Evolutionary conservation across 2,888 invertebrate species (phyloP).

Genomic region (Rhogogaster chlorosoma): DNA sequence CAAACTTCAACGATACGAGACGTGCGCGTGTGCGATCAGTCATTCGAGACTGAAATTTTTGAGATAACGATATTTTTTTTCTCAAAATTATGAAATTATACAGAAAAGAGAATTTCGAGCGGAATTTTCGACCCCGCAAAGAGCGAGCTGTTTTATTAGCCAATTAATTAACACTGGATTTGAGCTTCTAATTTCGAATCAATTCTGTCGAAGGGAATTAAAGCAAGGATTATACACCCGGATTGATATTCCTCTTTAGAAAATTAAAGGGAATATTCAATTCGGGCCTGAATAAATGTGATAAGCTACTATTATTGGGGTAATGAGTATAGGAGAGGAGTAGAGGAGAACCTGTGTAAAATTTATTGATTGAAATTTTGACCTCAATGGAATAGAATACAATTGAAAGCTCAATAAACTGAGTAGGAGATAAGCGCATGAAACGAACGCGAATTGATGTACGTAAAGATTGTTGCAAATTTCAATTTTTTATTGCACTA

Average conservation of each 20-base stretch:
- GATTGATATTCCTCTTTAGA: constrained; percentile 21
- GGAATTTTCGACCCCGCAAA: not conserved
- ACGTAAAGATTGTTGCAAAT: not conserved
- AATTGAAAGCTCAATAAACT: not conserved
- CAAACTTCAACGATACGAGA: not conserved
- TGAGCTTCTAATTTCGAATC: not conserved
- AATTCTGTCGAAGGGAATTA: not conserved
- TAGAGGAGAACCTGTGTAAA: constrained; percentile 14
- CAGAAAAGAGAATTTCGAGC: too few relatives aligned
- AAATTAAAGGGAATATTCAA: constrained; percentile 8
- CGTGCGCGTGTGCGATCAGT: not conserved
- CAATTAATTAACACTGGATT: not conserved
- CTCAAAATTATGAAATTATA: not conserved
- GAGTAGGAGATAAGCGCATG: not conserved
- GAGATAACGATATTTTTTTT: not conserved
- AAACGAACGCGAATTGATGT: not conserved
- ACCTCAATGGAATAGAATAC: not conserved
- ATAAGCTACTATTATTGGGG: constrained; percentile 7
- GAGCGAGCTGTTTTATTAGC: not conserved
- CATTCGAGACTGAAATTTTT: not conserved
- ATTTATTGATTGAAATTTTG: constrained; percentile 39
- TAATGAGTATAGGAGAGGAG: too few relatives aligned
- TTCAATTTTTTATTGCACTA: not conserved
- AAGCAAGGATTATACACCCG: not conserved
- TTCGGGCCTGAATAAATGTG: constrained; percentile 28